Conservation (phyloP, 1,140 invertebrate species). For the Drosophila tani region DNA sequence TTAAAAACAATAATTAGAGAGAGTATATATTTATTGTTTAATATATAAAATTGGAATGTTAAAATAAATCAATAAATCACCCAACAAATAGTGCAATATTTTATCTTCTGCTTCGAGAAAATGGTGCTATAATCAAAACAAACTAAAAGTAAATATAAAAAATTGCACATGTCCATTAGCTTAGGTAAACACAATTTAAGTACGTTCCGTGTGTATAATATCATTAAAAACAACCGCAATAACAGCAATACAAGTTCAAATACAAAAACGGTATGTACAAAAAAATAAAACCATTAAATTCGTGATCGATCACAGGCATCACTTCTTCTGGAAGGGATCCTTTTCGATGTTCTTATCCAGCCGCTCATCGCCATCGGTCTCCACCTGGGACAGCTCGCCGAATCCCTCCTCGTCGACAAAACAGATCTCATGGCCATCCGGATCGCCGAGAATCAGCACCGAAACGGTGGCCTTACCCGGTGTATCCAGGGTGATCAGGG, state of each 20-base stretch:
- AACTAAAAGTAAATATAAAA: background rate
- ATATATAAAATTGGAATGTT: background rate
- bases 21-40: no score
- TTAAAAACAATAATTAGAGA: no score
- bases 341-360: constrained; percentile 91
- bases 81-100: background rate
- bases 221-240: constrained; percentile 6
- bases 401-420: constrained; percentile 99
- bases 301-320: background rate
- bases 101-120: background rate
- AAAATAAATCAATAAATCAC: background rate
- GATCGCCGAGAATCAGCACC: constrained; percentile 98
- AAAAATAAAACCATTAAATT: constrained; percentile 6
- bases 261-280: constrained; percentile 26
- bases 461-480: constrained; percentile 98
- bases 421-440: constrained; percentile 99
- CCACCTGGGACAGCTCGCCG: constrained; percentile 93
- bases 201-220: constrained; percentile 4
- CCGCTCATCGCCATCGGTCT: constrained; percentile 92
- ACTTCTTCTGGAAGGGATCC: constrained; percentile 77
- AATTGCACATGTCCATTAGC: background rate
- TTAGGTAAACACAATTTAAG: constrained; percentile 14
- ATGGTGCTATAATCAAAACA: background rate
- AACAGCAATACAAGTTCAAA: constrained; percentile 12
- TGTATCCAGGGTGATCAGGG: constrained; percentile 95